These are phyloP conservation scores for Fragum whitleyi DNA, from an alignment of 2,888 invertebrate species.

Conservation along the genomic window DNA sequence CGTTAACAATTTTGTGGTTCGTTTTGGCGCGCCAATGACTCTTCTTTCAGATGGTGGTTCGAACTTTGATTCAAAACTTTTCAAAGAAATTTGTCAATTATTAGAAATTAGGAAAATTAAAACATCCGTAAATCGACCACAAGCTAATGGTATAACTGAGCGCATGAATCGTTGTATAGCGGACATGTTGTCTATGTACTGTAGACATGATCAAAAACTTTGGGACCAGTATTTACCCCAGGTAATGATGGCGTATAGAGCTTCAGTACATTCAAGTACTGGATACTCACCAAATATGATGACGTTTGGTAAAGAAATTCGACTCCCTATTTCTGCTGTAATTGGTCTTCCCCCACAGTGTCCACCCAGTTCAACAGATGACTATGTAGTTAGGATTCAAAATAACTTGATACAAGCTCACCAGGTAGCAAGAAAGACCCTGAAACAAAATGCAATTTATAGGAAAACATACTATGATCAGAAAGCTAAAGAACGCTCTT, in stretches of 20 bases:
- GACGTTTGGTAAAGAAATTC: conserved; percentile 48
- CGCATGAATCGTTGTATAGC: conserved; percentile 56
- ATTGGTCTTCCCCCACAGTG: conserved; percentile 4
- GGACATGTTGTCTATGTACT: conserved; percentile 65
- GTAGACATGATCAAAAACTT: conserved; percentile 59
- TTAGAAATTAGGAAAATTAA: conserved; percentile 35
- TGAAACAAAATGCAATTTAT: conserved; percentile 37
- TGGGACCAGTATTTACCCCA: conserved; percentile 73
- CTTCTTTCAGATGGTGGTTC: conserved; percentile 55
- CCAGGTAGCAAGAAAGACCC: conserved; percentile 29
- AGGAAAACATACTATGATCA: conserved; percentile 42
- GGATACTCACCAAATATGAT: conserved; percentile 57
- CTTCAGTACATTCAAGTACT: conserved; percentile 61
- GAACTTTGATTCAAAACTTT: conserved; percentile 40
- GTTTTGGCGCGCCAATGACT: conserved; percentile 50
- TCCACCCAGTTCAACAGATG: not conserved
- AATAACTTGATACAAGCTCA: conserved; percentile 19
- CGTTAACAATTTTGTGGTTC: conserved; percentile 51
- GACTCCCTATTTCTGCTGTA: conserved; percentile 54
- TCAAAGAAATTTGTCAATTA: conserved; percentile 34
- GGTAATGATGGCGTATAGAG: conserved; percentile 68
- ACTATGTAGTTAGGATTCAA: conserved; percentile 33
- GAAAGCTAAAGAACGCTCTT: not conserved
- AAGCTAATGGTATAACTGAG: conserved; percentile 31
- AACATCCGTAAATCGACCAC: conserved; percentile 36